These are phyloP conservation scores for Strongylocentrotus purpuratus DNA, from an alignment of 35 echinoderm and acorn worm species.

Conservation along the genomic window DNA sequence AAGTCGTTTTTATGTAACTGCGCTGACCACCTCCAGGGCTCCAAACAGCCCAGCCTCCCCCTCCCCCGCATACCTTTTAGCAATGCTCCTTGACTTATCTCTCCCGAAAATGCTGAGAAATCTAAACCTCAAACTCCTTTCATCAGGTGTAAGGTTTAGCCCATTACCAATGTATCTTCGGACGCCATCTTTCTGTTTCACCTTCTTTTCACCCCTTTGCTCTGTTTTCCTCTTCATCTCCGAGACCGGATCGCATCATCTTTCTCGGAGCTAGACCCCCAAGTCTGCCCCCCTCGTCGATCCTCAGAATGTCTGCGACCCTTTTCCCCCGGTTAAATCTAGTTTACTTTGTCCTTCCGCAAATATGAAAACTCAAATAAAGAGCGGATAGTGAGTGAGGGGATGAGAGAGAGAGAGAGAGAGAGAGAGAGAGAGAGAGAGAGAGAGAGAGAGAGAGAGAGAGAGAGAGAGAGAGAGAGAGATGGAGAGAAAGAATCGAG, in stretches of 20 bases:
- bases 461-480: not conserved
- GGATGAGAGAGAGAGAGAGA: no score
- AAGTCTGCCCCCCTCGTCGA: not conserved
- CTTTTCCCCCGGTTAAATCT: not conserved
- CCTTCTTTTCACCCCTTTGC: not conserved
- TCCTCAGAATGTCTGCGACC: not conserved
- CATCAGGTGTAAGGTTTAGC: not conserved
- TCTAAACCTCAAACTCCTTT: not conserved
- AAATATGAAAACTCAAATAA: not conserved
- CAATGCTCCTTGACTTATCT: not conserved
- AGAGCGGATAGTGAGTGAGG: not conserved
- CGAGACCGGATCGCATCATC: not conserved
- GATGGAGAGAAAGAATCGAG: not conserved
- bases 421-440: not conserved
- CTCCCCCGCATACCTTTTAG: not conserved
- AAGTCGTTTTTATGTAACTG: no score
- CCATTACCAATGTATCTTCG: not conserved
- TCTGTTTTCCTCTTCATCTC: not conserved
- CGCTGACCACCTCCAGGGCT: no score
- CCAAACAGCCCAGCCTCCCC: no score
- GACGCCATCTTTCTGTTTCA: not conserved
- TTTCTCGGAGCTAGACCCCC: not conserved
- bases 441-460: not conserved
- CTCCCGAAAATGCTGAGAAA: not conserved
- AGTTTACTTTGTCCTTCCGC: not conserved